Percentiles rank a stretch among this genome's conserved stretches.
Conservation (phyloP, 2,888 invertebrate species). For the Bibio marci region DNA sequence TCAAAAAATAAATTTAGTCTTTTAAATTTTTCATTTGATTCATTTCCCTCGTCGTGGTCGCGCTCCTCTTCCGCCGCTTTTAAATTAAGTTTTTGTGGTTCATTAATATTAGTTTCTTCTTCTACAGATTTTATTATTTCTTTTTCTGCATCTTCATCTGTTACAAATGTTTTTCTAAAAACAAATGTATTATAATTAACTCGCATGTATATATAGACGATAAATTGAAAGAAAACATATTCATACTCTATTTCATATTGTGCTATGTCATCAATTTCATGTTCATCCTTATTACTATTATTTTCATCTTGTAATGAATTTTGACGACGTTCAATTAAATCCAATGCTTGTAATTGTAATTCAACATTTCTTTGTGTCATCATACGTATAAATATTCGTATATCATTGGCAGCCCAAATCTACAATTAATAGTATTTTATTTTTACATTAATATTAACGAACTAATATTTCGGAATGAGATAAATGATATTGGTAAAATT, state of each 20-base stretch:
- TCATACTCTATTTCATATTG: slow-evolving; percentile 3
- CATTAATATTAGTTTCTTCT: slow-evolving; percentile 17
- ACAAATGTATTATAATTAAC: no score
- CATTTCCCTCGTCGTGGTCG: slow-evolving; percentile 5
- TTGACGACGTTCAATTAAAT: slow-evolving; percentile 65
- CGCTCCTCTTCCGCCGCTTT: slow-evolving; percentile 16
- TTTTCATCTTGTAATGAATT: slow-evolving; percentile 37
- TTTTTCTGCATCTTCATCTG: no score
- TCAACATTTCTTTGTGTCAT: slow-evolving; percentile 89
- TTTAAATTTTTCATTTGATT: slow-evolving; percentile 19
- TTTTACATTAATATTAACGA: no score
- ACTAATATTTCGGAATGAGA: no score
- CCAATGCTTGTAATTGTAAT: slow-evolving; percentile 73
- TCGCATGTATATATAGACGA: no score
- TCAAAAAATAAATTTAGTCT: slow-evolving; percentile 29
- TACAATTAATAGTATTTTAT: slow-evolving; percentile 7
- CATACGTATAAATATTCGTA: slow-evolving; percentile 74
- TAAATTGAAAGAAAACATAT: no score
- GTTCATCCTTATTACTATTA: slow-evolving; percentile 15
- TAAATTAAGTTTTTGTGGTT: slow-evolving; percentile 21
- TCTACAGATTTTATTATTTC: no score
- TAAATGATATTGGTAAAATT: no score
- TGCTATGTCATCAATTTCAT: not conserved
- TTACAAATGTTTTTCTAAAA: no score
- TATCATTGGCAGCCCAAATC: slow-evolving; percentile 89